Conservation (phyloP, 2,797 vertebrate genomes). For the Tolypeutes matacus region DNA sequence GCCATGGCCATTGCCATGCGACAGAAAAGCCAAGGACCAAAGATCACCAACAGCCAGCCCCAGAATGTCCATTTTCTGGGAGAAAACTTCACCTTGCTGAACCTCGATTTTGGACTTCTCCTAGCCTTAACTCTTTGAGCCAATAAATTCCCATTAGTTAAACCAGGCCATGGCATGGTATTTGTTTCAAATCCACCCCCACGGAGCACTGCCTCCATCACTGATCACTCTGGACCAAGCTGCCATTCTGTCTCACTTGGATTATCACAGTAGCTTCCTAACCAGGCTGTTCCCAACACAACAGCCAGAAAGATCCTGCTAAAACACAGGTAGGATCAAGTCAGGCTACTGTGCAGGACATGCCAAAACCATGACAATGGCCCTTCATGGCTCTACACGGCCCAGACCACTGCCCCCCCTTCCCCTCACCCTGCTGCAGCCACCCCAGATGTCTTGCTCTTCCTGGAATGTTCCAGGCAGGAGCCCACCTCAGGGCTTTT, state of each 20-base stretch:
- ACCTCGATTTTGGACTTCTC: no score
- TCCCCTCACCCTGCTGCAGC: no score
- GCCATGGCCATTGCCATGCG: no score
- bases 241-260: background rate
- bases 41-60: no score
- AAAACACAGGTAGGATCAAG: background rate
- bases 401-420: background rate
- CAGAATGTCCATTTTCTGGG: no score
- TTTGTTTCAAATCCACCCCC: no score
- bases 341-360: background rate
- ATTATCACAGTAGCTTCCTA: background rate
- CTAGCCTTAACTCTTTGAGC: no score
- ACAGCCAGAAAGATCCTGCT: background rate
- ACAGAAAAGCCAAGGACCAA: no score
- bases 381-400: background rate
- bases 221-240: background rate
- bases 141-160: no score
- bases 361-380: background rate
- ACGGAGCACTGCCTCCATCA: accelerated
- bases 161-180: no score
- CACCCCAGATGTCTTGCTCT: background rate
- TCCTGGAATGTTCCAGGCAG: background rate
- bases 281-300: background rate
- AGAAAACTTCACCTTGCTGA: no score
- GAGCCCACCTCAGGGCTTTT: background rate